Evolutionary conservation across 1,140 invertebrate species (phyloP), one percentile per base, ranked within the genome.

Genomic region (Trichonephila inaurata): DNA sequence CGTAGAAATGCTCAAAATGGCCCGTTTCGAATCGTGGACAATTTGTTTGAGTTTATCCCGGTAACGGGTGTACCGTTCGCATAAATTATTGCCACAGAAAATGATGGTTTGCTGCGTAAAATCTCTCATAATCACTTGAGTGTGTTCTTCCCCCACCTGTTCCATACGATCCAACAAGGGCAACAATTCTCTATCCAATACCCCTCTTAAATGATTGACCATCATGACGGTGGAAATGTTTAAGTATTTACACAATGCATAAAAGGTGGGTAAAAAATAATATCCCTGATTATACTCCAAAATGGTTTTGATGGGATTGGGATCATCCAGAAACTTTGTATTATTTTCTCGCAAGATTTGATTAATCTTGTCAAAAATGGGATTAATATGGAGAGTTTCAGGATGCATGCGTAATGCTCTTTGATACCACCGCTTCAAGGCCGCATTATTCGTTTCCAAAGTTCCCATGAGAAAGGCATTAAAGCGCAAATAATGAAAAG

Each of bases 211-310:
- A 69, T 51, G 40, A 10, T 64, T 18, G 0, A 69, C 40, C 14
- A 92, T 1, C 12, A 18, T 16, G 10, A 10, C 5, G 18, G 81
- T 24, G 7, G 10, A 4, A 5, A 86, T 60, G 12, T 69, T 58
- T 5, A 86, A 69, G 10, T 86, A 21, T 58, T 86, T 60, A 19
- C 18, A 44, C 1, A 86, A 60, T 7, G 81, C 82, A 86, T 86
- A 92, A 92, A 92, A 92, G 0, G 82, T 81, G 16, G 91, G 91
- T 72, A 92, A 69, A 92, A 92, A 92, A 86, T 92, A 92, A 28
- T 92, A 92, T 0, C 91, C 82, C 7, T 86, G 18, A 60, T 92
- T 60, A 44, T 85, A 92, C 18, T 85, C n/a, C 21, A 92, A 7
- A 18, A 92, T 85, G 6, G 91, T 92, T 69, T 86, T 85, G 7